These are phyloP conservation scores for Austrofundulus limnaeus DNA, from an alignment of 2,113 vertebrate species.

Conservation along the genomic window DNA sequence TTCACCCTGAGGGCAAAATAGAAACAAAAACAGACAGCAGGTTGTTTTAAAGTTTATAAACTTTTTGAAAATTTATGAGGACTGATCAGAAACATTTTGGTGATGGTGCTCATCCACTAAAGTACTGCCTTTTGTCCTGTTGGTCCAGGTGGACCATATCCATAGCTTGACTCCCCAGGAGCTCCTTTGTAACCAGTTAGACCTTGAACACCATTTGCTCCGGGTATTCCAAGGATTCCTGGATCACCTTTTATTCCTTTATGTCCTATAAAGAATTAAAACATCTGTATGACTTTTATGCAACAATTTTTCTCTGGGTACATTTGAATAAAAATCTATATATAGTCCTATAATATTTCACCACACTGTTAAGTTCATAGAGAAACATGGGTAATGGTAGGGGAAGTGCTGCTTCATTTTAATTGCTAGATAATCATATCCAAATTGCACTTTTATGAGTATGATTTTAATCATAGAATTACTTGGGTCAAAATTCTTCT, in stretches of 20 bases:
- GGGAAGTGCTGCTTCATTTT: no score
- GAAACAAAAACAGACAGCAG: neutral
- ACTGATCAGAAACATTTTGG: neutral
- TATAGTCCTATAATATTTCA: no score
- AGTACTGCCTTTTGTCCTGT: slow-evolving; percentile 83
- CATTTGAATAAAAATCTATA: no score
- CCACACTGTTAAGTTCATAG: no score
- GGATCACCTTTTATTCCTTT: slow-evolving; percentile 80
- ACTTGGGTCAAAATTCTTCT: no score
- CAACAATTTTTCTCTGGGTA: no score
- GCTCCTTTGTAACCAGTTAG: slow-evolving; percentile 76
- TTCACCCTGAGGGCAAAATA: slow-evolving; percentile 53
- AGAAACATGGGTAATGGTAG: no score
- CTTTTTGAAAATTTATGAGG: neutral
- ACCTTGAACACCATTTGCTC: slow-evolving; percentile 77
- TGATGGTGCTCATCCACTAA: neutral
- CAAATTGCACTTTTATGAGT: no score
- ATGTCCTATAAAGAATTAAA: slow-evolving; percentile 66
- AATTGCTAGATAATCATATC: no score
- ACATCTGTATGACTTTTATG: neutral
- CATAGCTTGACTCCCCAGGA: slow-evolving; percentile 78
- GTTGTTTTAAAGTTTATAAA: neutral
- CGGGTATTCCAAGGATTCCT: slow-evolving; percentile 77
- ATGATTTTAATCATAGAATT: no score
- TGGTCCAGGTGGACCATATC: slow-evolving; percentile 75